phyloP scores from a whole-genome alignment of 2,888 invertebrate species.

The Drosophila eohydei region DNA sequence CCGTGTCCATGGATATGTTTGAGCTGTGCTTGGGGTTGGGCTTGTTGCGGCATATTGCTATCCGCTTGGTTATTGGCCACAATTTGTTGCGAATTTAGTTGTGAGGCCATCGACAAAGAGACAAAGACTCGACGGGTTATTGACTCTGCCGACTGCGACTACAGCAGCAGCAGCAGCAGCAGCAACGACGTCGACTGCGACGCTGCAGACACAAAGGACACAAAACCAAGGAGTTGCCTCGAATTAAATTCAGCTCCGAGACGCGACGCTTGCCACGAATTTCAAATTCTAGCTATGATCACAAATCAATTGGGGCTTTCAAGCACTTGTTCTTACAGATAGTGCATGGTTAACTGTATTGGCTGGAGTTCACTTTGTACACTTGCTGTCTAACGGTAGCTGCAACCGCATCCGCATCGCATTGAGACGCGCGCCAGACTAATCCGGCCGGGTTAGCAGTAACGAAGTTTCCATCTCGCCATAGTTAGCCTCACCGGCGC shows the following conservation, averaged over 20 bases:
- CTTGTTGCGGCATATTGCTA: slow-evolving; percentile 64
- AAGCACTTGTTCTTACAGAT: slow-evolving; percentile 1
- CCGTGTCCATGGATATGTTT: slow-evolving; percentile 63
- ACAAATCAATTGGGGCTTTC: slow-evolving; percentile 17
- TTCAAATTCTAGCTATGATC: neutral
- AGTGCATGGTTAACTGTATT: slow-evolving; percentile 6
- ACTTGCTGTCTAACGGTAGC: slow-evolving; percentile 27
- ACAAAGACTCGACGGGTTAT: slow-evolving; percentile 54
- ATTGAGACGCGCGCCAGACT: slow-evolving; percentile 72
- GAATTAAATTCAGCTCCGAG: neutral
- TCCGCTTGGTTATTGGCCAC: neutral
- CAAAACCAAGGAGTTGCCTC: slow-evolving; percentile 16
- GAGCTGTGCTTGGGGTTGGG: slow-evolving; percentile 43
- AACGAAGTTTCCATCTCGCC: slow-evolving; percentile 49
- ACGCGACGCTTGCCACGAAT: neutral
- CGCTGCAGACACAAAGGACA: slow-evolving; percentile 56
- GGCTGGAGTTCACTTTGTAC: slow-evolving; percentile 7
- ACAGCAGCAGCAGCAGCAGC: slow-evolving; percentile 5
- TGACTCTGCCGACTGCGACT: slow-evolving; percentile 33
- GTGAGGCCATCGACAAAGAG: slow-evolving; percentile 17
- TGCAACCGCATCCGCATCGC: slow-evolving; percentile 52
- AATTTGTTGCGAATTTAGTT: slow-evolving; percentile 17
- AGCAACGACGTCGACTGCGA: slow-evolving; percentile 6
- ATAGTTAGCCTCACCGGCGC: slow-evolving; percentile 38
- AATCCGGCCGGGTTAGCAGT: slow-evolving; percentile 55